Percentiles rank a stretch among this genome's conserved stretches.
Conservation (phyloP, 1,140 invertebrate genomes). For the Hyles vespertilio region DNA sequence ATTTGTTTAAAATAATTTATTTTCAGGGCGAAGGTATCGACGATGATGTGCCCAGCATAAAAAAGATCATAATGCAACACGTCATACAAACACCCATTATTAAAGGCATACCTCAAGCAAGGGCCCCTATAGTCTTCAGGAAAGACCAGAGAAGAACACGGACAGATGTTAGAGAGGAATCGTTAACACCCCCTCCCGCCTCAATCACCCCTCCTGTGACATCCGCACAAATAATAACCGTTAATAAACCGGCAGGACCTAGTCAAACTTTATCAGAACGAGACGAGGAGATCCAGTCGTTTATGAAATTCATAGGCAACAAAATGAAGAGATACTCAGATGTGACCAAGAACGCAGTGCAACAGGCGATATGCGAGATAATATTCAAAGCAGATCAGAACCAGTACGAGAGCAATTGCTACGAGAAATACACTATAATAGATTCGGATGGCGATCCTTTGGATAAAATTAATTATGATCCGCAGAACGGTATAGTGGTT, state of each 20-base stretch:
- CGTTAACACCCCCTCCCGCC: background rate
- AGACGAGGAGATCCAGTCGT: conserved; percentile 29
- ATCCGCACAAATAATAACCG: background rate
- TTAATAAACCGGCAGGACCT: background rate
- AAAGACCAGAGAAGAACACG: too few species aligned
- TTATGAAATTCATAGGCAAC: conserved; percentile 24
- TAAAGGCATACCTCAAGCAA: too few species aligned
- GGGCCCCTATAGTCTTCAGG: too few species aligned
- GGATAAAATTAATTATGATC: too few species aligned
- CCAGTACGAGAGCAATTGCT: conserved; percentile 13
- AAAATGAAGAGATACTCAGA: conserved; percentile 32
- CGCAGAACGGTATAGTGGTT: too few species aligned
- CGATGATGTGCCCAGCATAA: background rate
- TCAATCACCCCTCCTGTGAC: background rate
- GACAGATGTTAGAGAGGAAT: too few species aligned
- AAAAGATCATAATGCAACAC: background rate
- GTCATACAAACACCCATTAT: background rate
- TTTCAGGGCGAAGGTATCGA: background rate
- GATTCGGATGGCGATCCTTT: background rate
- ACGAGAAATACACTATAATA: conserved; percentile 6
- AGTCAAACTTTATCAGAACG: conserved; percentile 7
- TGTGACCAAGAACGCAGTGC: conserved; percentile 26
- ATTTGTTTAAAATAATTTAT: background rate
- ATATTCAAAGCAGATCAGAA: conserved; percentile 33
- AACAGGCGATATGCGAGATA: conserved; percentile 29